Conservation (phyloP, 2,797 vertebrate species). For the Molossus alvarezi region DNA sequence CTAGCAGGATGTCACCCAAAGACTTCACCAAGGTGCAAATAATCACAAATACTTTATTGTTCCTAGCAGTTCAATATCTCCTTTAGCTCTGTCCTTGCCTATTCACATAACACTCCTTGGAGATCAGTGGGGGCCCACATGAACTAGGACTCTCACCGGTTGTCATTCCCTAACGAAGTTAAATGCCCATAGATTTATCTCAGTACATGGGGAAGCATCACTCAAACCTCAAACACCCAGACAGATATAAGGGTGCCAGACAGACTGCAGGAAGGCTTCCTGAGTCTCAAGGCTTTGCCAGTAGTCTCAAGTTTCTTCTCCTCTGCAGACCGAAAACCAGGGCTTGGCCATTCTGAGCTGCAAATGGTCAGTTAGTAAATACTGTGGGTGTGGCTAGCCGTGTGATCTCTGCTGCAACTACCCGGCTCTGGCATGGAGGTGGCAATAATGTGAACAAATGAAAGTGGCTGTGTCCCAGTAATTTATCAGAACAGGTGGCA, state of each 20-base stretch:
- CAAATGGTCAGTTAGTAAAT: neutral
- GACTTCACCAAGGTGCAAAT: neutral
- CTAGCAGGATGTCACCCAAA: neutral
- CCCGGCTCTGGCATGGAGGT: neutral
- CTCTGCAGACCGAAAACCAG: neutral
- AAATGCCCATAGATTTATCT: neutral
- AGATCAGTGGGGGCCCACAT: neutral
- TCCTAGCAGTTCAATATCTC: neutral
- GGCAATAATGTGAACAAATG: neutral
- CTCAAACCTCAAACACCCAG: neutral
- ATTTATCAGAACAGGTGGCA: neutral
- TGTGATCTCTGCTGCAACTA: neutral
- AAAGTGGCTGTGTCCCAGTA: neutral
- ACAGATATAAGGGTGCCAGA: neutral
- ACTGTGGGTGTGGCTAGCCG: neutral
- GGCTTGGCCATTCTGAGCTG: neutral
- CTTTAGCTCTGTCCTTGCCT: neutral
- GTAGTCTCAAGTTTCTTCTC: conserved; percentile 12
- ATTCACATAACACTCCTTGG: neutral
- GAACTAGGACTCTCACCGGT: neutral
- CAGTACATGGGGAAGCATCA: neutral
- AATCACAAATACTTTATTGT: neutral
- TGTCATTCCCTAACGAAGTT: neutral
- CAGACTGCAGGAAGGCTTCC: neutral
- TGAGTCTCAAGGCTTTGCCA: neutral